A percentile compares a stretch with the other conserved stretches of the same genome.
Evolutionary conservation across 2,888 invertebrate species (phyloP).

Genomic region (Elmis aenea): DNA sequence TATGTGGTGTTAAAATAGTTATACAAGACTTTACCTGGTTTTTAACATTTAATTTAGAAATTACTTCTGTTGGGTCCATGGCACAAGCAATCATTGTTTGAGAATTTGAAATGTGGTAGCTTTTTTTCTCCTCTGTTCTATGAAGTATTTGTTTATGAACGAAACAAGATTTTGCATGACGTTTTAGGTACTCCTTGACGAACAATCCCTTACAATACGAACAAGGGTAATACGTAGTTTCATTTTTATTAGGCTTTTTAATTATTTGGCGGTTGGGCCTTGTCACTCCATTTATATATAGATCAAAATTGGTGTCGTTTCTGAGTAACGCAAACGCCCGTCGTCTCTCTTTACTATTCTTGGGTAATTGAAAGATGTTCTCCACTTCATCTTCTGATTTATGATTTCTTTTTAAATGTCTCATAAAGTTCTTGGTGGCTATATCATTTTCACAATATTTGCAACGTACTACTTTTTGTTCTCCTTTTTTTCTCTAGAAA

Average conservation of each 20-base stretch:
- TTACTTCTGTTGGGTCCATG: constrained; percentile 18
- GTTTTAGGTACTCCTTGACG: constrained; percentile 13
- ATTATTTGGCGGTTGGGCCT: constrained; percentile 9
- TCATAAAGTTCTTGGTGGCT: constrained; percentile 15
- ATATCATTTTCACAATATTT: constrained; percentile 16
- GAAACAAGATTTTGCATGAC: constrained; percentile 16
- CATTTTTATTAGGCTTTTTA: constrained; percentile 2
- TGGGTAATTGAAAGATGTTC: constrained; percentile 7
- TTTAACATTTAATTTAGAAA: constrained; percentile 24
- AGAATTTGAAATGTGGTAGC: constrained; percentile 12
- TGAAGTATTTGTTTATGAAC: constrained; percentile 1
- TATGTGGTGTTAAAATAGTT: too few relatives aligned
- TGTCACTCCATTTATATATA: constrained; percentile 12
- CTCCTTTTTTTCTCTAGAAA: constrained; percentile 1
- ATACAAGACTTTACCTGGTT: constrained; percentile 10
- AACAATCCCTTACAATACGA: constrained; percentile 17
- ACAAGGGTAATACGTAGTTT: constrained; percentile 14
- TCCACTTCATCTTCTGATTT: constrained; percentile 9
- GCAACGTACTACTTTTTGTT: constrained; percentile 5
- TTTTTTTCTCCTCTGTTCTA: constrained; percentile 1
- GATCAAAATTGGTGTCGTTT: constrained; percentile 19
- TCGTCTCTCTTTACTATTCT: constrained; percentile 17
- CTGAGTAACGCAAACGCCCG: constrained; percentile 10
- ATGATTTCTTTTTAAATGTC: constrained; percentile 14
- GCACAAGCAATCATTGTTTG: constrained; percentile 21